Evolutionary conservation across 2,888 invertebrate species (phyloP), one percentile per base, ranked within the genome.

Genomic region (Acanthosepion pharaonis): DNA sequence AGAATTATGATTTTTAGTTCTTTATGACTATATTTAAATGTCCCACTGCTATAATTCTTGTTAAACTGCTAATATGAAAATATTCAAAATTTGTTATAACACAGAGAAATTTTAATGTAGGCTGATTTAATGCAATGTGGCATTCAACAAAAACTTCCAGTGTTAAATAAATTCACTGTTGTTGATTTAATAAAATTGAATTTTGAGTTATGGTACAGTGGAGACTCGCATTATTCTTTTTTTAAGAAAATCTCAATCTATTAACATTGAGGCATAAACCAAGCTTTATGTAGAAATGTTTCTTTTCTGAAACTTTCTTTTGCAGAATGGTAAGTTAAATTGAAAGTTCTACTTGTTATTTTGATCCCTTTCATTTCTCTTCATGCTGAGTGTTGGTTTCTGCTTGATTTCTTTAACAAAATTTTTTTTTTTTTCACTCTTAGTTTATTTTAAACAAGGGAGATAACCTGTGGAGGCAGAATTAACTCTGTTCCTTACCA

Each of bases 311-410:
- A 78, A 78, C 11, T 11, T 78, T 78, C n/a, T 78, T n/a, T 78
- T 78, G n/a, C 78, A 78, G 78, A 78, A 78, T 78, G 78, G 78
- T 78, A 78, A 78, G 78, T 78, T n/a, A 78, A 78, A 33, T 33
- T 33, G 11, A 78, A 78, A n/a, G 78, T n/a, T 78, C 15, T 78
- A 11, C 11, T n/a, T n/a, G n/a, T n/a, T n/a, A n/a, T n/a, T n/a
- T 18, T 4, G 42, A 42, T 42, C 15, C n/a, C 33, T 78, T n/a
- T 78, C 8, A n/a, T 78, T 78, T 78, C 78, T 28, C 18, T 8
- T 78, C 78, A 78, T 78, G 78, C 23, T 23, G 23, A 23, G 78
- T 78, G n/a, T n/a, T n/a, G 78, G 78, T n/a, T 78, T 78, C 78
- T 78, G 23, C 23, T 59, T 20, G 59, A 59, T 59, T 59, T 11